Conservation (phyloP, 2,888 invertebrate species). For the Rhamphomyia laevipes region DNA sequence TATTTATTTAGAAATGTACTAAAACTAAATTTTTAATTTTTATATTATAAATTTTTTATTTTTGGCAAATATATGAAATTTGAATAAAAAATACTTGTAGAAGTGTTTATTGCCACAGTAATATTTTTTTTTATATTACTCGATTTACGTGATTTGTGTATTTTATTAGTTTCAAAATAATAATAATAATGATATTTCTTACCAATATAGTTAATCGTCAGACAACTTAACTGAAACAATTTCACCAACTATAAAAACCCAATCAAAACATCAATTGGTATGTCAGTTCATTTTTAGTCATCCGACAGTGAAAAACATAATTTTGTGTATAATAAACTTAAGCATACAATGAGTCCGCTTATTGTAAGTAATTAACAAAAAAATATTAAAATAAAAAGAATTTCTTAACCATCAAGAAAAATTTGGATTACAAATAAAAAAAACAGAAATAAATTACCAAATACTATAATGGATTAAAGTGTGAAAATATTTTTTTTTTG, state of each 20-base stretch:
- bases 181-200: not conserved
- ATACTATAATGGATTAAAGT: constrained; percentile 7
- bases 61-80: not conserved
- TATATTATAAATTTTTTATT: not conserved
- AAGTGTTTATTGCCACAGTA: not conserved
- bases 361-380: constrained; percentile 30
- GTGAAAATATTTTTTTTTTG: constrained; percentile 13
- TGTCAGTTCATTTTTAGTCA: constrained; percentile 38
- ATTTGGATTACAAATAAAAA: no score
- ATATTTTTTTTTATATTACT: no score
- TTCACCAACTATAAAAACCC: constrained; percentile 29
- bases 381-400: not conserved
- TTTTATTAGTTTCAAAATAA: not conserved
- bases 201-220: no score
- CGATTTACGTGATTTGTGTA: constrained; percentile 1
- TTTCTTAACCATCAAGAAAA: not conserved
- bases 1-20: no score
- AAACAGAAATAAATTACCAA: constrained; percentile 11
- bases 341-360: constrained; percentile 38
- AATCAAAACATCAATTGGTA: constrained; percentile 24
- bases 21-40: no score
- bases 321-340: constrained; percentile 21
- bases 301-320: constrained; percentile 33
- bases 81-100: not conserved
- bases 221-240: not conserved